Base-by-base conservation (phyloP, 2,888 invertebrate genomes). In the Rambutsinella grinnellia region DNA sequence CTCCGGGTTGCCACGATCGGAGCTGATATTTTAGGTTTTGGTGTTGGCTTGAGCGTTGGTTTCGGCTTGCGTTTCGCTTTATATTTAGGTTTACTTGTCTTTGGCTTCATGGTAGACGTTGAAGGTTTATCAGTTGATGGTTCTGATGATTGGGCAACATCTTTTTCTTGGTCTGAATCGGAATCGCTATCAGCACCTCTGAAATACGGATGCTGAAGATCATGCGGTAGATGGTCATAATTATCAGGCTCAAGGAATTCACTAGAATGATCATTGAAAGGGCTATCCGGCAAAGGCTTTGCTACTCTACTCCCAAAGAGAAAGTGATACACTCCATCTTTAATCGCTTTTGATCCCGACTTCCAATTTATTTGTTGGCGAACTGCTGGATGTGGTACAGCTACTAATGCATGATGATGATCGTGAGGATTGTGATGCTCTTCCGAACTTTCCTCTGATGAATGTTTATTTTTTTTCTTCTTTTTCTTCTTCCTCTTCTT, bases 261-360 rank as follows among this genome's bases (percentile, higher is more conserved):
- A 10, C 13, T 13, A 10, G 44, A 13, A 17, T 61, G 13, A 23
- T 15, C 13, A 53, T 54, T 21, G 2, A 54, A 53, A 21, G 53
- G 56, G 8, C 15, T 5, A 15, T 21, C 23, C 1, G 56, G 54
- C 19, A 70, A 19, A 3, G 69, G 69, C 21, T 54, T 70, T 5
- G 62, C 23, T 10, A 13, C 28, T 21, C 44, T 21, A 5, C 49
- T 54, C 6, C 51, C 54, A 70, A 70, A 70, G 2, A 70, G 23
- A 3, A 70, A 54, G 36, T 62, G 57, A 54, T 70, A 70, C 1
- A 62, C 10, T 19, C 54, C 62, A 54, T 70, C 61, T 54, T 61
- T 70, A 1, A 70, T 17, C 26, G 62, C 1, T 1, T 56, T 44
- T 3, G 61, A 28, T 54, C 58, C 54, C 1, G 61, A 26, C 26